Percentiles rank a stretch among this genome's conserved stretches.
These are phyloP conservation scores for Drosophila prolongata DNA, from an alignment of 2,888 invertebrate genomes.

Conservation along the genomic window DNA sequence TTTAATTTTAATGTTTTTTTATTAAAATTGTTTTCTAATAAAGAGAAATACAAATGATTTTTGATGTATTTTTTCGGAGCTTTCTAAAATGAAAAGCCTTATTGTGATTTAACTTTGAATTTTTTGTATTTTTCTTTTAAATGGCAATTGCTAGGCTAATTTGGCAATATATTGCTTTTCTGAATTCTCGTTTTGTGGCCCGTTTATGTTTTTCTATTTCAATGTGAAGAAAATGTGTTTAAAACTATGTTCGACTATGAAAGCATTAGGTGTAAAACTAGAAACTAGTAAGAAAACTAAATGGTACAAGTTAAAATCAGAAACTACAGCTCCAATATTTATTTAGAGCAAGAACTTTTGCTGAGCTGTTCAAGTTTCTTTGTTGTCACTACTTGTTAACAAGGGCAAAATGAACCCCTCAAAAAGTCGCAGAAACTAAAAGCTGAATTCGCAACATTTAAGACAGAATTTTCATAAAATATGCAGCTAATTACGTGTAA, in stretches of 20 bases:
- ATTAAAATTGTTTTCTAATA: background rate
- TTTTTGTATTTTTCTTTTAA: background rate
- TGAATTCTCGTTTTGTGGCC: too few species aligned
- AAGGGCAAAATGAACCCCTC: conserved; percentile 1
- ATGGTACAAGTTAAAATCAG: background rate
- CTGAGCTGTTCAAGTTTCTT: conserved; percentile 25
- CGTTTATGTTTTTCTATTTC: too few species aligned
- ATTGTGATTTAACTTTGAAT: background rate
- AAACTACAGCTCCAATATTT: conserved; percentile 11
- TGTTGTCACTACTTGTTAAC: conserved; percentile 30
- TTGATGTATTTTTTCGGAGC: background rate
- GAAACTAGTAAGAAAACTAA: background rate
- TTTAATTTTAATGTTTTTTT: background rate
- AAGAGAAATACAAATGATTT: background rate
- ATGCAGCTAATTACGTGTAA: conserved; percentile 75
- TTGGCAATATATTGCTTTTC: background rate
- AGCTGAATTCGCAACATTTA: conserved; percentile 8
- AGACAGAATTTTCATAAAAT: conserved; percentile 65
- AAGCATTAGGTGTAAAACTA: background rate
- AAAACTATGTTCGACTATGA: too few species aligned
- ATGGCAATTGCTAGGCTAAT: background rate
- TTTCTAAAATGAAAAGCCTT: too few species aligned
- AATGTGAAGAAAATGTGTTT: too few species aligned
- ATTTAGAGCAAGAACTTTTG: conserved; percentile 1
- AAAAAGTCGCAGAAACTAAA: background rate